Base-by-base conservation (phyloP, 2,113 vertebrate species). In the Vulpes lagopus region DNA sequence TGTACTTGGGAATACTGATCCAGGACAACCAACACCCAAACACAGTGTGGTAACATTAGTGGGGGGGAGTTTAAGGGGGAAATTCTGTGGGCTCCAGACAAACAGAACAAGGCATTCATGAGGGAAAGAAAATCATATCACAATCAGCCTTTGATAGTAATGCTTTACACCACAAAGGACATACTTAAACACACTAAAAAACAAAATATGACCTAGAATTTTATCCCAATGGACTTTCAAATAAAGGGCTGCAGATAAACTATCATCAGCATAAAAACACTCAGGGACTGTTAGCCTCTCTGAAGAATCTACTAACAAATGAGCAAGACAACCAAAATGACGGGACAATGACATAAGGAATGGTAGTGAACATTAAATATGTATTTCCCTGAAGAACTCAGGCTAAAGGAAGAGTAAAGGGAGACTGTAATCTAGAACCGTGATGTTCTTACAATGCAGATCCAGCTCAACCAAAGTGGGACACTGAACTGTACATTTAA, bases 211-310 rank as follows among this genome's bases (percentile, higher is more conserved):
- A 90, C 27, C 64, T 64, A 94, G 43, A 89, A 90, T 64, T 69
- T 94, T 71, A 90, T 64, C 85, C 25, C 69, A 76, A 64, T 8
- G n/a, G 60, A 90, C 79, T 71, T 96, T 43, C 51, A 78, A 43
- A 82, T 69, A 69, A 59, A 96, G 59, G 53, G 53, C 19, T 78
- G 17, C 7, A n/a, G 27, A 67, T 20, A 25, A 89, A 84, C 69
- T 73, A 80, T 53, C 14, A 12, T 35, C 43, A 62, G 11, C 80
- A 90, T 22, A 89, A 11, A 22, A 38, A 92, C 84, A 57, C 71
- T 20, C 32, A 71, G 4, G 27, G n/a, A 35, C 4, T 53, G 25
- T 59, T 90, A 17, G 32, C 67, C 35, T 59, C 65, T 86, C 60
- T 55, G 27, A 94, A 71, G 16, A 79, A 32, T n/a, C 17, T 53